Evolutionary conservation across 1,140 invertebrate species (phyloP).

Genomic region (Acromyrmex heyeri): DNA sequence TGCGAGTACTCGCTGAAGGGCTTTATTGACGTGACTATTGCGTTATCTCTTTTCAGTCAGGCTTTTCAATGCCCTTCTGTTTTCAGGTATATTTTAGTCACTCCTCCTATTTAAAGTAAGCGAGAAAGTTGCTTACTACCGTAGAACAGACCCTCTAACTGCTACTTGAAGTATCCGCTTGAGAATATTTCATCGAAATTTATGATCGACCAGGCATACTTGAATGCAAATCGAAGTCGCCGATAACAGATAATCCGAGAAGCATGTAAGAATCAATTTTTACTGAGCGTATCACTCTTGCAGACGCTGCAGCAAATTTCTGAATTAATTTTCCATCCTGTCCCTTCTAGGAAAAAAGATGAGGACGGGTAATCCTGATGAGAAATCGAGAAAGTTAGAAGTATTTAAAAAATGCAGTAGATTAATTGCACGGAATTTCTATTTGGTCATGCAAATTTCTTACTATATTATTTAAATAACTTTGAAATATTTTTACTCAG

Average conservation of each 20-base stretch:
- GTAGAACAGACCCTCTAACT: slow-evolving; percentile 47
- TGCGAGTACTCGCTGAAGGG: background rate
- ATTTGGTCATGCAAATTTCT: background rate
- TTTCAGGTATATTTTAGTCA: slow-evolving; percentile 16
- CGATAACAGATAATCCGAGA: slow-evolving; percentile 41
- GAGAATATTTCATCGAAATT: slow-evolving; percentile 63
- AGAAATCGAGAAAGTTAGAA: slow-evolving; percentile 9
- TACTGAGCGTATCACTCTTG: slow-evolving; percentile 31
- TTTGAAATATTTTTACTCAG: background rate
- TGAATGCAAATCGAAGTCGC: slow-evolving; percentile 59
- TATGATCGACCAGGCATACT: slow-evolving; percentile 65
- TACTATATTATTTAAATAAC: background rate
- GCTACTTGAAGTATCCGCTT: slow-evolving; percentile 62
- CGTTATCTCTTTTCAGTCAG: slow-evolving; percentile 14
- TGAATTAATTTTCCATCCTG: slow-evolving; percentile 40
- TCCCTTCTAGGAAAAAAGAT: background rate
- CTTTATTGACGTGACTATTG: background rate
- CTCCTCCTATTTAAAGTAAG: slow-evolving; percentile 63
- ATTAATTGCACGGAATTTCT: slow-evolving; percentile 3
- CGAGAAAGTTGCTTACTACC: slow-evolving; percentile 70
- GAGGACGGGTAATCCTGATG: slow-evolving; percentile 7
- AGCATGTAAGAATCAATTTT: slow-evolving; percentile 56
- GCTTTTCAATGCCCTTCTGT: slow-evolving; percentile 43
- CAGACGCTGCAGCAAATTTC: slow-evolving; percentile 39
- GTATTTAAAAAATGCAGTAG: background rate